These are phyloP conservation scores for Pseudochirops cupreus DNA, from an alignment of 2,797 vertebrate species.

Conservation along the genomic window DNA sequence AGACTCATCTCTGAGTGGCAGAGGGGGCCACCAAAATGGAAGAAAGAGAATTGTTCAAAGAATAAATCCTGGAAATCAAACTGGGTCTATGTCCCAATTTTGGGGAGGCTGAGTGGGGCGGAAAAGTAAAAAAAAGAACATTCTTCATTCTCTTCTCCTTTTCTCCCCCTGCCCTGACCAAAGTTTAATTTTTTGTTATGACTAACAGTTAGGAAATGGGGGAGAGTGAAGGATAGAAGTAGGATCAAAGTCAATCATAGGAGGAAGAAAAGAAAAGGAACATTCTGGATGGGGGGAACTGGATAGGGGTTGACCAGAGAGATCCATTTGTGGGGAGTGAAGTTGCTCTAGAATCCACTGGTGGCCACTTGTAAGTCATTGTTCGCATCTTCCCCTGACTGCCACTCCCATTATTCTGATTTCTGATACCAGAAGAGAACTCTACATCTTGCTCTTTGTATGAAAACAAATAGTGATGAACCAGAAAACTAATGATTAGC, in stretches of 20 bases:
- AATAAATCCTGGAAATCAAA: neutral
- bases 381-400: conserved; percentile 27
- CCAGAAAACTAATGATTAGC: conserved; percentile 73
- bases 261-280: conserved; percentile 43
- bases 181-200: neutral
- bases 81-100: neutral
- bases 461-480: conserved; percentile 79
- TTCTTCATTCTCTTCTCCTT: neutral
- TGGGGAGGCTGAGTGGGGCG: neutral
- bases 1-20: neutral
- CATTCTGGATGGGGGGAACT: neutral
- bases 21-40: neutral
- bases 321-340: neutral
- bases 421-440: conserved; percentile 67
- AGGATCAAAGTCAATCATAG: neutral
- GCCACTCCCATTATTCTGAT: conserved; percentile 62
- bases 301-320: neutral
- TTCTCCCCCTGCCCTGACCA: neutral
- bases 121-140: neutral
- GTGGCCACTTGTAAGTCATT: conserved; percentile 44
- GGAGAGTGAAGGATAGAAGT: neutral
- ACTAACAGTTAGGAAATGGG: neutral
- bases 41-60: neutral
- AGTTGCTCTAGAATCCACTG: conserved; percentile 41
- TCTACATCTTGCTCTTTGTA: conserved; percentile 49